Evolutionary conservation across 2,113 vertebrate genomes (phyloP), one percentile per base, ranked within the genome.

Genomic region (Oxygymnocypris stewartii): DNA sequence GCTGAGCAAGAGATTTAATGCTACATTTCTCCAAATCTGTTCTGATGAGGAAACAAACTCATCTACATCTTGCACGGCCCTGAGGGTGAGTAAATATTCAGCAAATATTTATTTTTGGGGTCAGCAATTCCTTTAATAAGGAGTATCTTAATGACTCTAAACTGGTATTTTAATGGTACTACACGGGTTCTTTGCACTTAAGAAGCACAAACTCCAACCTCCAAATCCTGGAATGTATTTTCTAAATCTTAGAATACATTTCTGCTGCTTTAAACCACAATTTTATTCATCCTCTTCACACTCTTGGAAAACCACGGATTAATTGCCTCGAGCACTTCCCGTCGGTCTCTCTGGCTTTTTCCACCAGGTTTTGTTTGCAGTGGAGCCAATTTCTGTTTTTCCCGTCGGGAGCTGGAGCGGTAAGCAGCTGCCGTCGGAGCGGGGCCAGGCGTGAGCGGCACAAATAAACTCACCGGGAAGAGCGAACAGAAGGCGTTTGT

Each of bases 361-460:
- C 86, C 78, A 84, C 82, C 87, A 90, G 87, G 87, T 89, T 93
- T 88, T 89, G 89, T 93, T 94, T 93, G 89, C 84, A 88, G 89
- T 89, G 89, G 77, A 90, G 89, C 85, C 89, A 90, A 82, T 61
- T 87, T 91, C 90, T 88, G 83, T 90, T 87, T 91, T 91, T 85
- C 82, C 82, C 89, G 59, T 78, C 1, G 23, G 87, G 89, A 88
- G 65, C 85, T 85, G 47, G 89, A 91, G 89, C 86, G 91, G 91
- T 87, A 87, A 89, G 89, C 92, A 91, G 92, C 92, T 92, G 92
- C 86, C 90, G 90, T 89, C 79, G 90, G 91, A 92, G 63, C 40
- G 65, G 42, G 82, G 92, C 93, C 93, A 94, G 90, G 79, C 69
- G 89, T 87, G 90, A 90, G 87, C n/a, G 87, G 49, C 78, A 79